Evolutionary conservation across 1,140 invertebrate genomes (phyloP).

Genomic region (Thrips palmi): DNA sequence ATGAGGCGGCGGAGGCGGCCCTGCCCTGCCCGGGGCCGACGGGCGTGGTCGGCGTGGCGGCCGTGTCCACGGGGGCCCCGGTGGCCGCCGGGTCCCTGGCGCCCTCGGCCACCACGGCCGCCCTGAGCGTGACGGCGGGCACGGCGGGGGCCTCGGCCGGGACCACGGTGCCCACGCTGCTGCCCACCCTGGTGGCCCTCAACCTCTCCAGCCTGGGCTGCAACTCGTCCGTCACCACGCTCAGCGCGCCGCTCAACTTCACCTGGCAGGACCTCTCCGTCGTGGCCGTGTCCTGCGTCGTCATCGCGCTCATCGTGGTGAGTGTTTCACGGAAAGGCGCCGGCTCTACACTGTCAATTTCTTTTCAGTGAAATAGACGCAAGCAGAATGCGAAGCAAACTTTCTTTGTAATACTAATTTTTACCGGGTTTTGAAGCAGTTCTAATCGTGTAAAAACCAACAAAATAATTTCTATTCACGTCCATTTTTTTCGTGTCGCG

Average conservation of each 20-base stretch:
- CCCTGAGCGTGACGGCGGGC: not conserved
- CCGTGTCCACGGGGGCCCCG: slow-evolving; percentile 1
- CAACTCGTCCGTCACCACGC: slow-evolving; percentile 1
- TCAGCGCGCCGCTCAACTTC: not conserved
- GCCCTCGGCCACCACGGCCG: not conserved
- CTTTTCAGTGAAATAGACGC: too few species aligned
- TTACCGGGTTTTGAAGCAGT: too few species aligned
- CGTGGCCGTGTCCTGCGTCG: slow-evolving; percentile 1
- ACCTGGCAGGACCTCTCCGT: slow-evolving; percentile 2
- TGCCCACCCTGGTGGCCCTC: slow-evolving; percentile 6
- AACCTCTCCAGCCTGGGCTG: not conserved
- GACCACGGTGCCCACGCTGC: slow-evolving; percentile 5
- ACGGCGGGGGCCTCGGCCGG: not conserved
- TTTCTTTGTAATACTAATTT: too few species aligned
- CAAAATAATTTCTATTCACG: too few species aligned
- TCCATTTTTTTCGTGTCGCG: too few species aligned
- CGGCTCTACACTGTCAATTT: too few species aligned
- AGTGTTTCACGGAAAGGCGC: too few species aligned
- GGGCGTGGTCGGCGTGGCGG: slow-evolving; percentile 1
- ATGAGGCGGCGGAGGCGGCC: too few species aligned
- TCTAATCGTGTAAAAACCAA: too few species aligned
- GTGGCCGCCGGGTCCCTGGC: slow-evolving; percentile 1
- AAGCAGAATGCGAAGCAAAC: too few species aligned
- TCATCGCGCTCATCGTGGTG: too few species aligned
- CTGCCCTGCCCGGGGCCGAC: not conserved